phyloP scores from a whole-genome alignment of 2,797 vertebrate species.

The Melanotaenia parkinsoni region DNA sequence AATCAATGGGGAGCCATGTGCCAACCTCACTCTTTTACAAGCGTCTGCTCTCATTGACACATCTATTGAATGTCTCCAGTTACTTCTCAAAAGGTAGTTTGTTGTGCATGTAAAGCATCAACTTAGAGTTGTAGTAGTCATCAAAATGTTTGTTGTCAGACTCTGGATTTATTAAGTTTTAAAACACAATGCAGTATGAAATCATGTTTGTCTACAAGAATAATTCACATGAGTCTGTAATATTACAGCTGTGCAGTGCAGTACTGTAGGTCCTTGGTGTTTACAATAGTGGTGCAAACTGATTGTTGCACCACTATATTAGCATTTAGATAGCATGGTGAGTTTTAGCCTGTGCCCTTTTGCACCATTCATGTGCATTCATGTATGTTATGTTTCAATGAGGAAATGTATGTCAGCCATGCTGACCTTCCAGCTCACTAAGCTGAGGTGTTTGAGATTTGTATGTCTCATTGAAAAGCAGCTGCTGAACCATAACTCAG shows the following conservation, averaged over 20 bases:
- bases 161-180: background rate
- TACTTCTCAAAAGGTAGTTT: constrained; percentile 92
- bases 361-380: constrained; percentile 38
- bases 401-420: constrained; percentile 45
- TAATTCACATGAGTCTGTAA: background rate
- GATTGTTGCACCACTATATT: constrained; percentile 61
- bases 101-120: background rate
- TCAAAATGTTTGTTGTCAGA: background rate
- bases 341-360: constrained; percentile 67
- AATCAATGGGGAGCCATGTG: constrained; percentile 90
- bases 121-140: background rate
- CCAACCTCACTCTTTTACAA: constrained; percentile 88
- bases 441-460: constrained; percentile 51
- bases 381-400: constrained; percentile 27
- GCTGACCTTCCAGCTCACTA: constrained; percentile 68
- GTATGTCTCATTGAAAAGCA: constrained; percentile 61
- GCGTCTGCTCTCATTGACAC: constrained; percentile 87
- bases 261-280: background rate
- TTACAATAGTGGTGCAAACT: constrained; percentile 24
- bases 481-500: constrained; percentile 57
- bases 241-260: constrained; percentile 3
- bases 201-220: background rate
- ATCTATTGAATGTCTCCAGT: constrained; percentile 86
- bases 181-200: background rate
- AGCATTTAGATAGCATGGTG: constrained; percentile 65